Percentiles rank a stretch among this genome's conserved stretches.
These are phyloP conservation scores for Acrocephalus arundinaceus DNA, from an alignment of 2,113 vertebrate species.

Conservation along the genomic window DNA sequence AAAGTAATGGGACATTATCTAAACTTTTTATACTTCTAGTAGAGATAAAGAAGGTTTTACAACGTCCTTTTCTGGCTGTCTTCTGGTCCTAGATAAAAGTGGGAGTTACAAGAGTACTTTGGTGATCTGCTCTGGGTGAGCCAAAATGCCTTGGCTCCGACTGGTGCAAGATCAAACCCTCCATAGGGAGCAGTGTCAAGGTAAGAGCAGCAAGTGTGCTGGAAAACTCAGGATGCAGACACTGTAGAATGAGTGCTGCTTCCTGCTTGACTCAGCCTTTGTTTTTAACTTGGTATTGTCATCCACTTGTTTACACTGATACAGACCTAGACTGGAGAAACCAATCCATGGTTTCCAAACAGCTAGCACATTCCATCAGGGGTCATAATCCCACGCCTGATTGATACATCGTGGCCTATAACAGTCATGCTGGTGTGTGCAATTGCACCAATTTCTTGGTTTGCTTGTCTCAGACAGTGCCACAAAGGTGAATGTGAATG, in stretches of 20 bases:
- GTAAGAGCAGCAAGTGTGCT: background rate
- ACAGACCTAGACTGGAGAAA: background rate
- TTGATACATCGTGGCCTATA: background rate
- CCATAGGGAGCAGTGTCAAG: background rate
- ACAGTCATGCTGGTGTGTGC: background rate
- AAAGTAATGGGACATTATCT: background rate
- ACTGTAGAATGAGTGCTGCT: background rate
- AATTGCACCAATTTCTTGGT: background rate
- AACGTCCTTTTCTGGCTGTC: background rate
- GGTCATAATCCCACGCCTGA: background rate
- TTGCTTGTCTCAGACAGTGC: background rate
- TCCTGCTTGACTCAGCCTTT: slow-evolving; percentile 49
- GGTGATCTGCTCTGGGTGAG: background rate
- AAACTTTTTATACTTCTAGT: background rate
- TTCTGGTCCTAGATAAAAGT: background rate
- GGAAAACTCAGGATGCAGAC: background rate
- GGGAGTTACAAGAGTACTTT: background rate
- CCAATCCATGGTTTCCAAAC: background rate
- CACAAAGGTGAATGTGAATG: background rate
- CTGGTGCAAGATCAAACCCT: background rate
- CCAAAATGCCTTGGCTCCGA: background rate
- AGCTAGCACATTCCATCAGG: background rate
- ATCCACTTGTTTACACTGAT: background rate
- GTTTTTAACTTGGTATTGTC: background rate
- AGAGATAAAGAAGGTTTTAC: background rate